Evolutionary conservation across 1,140 invertebrate genomes (phyloP), one percentile per base, ranked within the genome.

Genomic region (Copidosoma floridanum): DNA sequence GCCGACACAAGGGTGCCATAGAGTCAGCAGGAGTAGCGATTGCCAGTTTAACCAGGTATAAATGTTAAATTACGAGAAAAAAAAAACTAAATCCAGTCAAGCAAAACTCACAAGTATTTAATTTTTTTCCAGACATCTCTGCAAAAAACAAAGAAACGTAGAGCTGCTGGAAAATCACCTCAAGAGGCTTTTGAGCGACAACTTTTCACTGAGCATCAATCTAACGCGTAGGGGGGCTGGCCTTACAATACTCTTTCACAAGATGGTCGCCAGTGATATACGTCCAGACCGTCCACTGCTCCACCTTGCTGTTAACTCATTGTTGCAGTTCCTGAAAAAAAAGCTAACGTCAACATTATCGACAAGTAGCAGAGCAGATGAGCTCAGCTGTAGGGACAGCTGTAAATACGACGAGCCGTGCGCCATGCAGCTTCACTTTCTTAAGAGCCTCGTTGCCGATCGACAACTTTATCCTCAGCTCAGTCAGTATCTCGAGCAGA

Each of bases 1-100:
- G 88, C 68, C 81, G 90, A 10, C 90, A 92, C 69, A 91, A 92
- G 81, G 91, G 91, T 41, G 90, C 86, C 23, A 90, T 92, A 53
- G 90, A 93, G 77, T 81, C 85, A 14, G 88, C 87, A 2, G 88
- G 88, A 3, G 61, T 77, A 50, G 79, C 85, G 32, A 80, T 90
- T 54, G 81, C 80, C 69, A 71, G 73, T 38, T 81, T 83, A 48
- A 73, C 67, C n/a, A 75, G 64, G 76, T 76, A 66, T 20, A 24
- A 35, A 57, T 32, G 29, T 32, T 32, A n/a, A n/a, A n/a, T n/a
- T n/a, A n/a, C n/a, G n/a, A n/a, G n/a, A n/a, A n/a, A n/a, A n/a
- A n/a, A n/a, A n/a, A n/a, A n/a, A n/a, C n/a, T n/a, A n/a, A n/a
- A n/a, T n/a, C n/a, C n/a, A n/a, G n/a, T n/a, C n/a, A n/a, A n/a